These are phyloP conservation scores for Typhlomys cinereus DNA, from an alignment of 2,113 vertebrate genomes.

Conservation along the genomic window DNA sequence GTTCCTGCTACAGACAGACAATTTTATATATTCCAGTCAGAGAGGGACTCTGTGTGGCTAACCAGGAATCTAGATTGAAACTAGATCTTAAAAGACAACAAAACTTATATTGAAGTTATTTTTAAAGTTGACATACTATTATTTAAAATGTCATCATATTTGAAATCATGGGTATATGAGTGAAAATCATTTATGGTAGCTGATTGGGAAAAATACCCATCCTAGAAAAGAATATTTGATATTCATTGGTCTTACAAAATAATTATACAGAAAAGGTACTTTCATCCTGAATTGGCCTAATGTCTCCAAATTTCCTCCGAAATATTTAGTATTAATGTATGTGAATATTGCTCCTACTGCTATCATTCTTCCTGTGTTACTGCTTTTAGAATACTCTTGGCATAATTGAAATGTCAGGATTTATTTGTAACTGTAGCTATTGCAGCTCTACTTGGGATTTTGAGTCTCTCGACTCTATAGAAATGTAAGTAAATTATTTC, in stretches of 20 bases:
- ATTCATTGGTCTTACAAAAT: constrained; percentile 35
- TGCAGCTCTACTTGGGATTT: constrained; percentile 86
- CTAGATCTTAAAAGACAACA: not conserved
- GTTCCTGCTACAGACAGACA: not conserved
- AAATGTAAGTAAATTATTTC: constrained; percentile 82
- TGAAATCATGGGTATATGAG: not conserved
- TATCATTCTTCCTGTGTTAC: constrained; percentile 12
- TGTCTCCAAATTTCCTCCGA: not conserved
- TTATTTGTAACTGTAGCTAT: constrained; percentile 84
- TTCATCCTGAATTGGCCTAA: not conserved
- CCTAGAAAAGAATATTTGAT: not conserved
- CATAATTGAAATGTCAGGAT: constrained; percentile 84
- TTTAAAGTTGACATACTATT: not conserved
- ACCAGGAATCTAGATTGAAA: constrained; percentile 9
- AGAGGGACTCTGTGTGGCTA: not conserved
- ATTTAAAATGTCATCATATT: constrained; percentile 11
- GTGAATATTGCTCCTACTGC: not conserved
- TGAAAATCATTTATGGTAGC: constrained; percentile 40
- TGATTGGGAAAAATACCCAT: not conserved
- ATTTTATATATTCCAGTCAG: not conserved
- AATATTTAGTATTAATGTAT: constrained; percentile 43
- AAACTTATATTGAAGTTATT: not conserved
- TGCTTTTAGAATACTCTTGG: constrained; percentile 77
- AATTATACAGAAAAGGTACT: not conserved
- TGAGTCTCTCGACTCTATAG: constrained; percentile 86